phyloP scores from a whole-genome alignment of 2,888 invertebrate species.

The Drosophila siamana region DNA sequence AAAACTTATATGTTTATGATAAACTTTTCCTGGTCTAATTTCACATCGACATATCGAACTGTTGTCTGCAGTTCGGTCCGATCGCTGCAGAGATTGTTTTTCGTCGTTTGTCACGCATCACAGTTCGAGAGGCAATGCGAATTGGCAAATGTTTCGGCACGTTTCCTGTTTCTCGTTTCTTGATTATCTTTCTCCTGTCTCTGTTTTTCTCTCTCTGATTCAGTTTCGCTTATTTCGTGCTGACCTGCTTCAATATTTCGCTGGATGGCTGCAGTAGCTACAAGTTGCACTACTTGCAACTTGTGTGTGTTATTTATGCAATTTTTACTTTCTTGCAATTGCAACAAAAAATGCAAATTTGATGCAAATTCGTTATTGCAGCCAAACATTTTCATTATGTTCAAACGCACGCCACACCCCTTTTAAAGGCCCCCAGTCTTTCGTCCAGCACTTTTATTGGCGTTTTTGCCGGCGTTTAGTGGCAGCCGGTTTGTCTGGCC shows the following conservation, averaged over 20 bases:
- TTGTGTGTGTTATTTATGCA: slow-evolving; percentile 68
- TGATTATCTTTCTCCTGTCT: slow-evolving; percentile 18
- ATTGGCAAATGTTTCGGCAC: slow-evolving; percentile 53
- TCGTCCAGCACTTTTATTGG: slow-evolving; percentile 23
- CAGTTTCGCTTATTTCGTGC: slow-evolving; percentile 63
- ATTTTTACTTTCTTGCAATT: slow-evolving; percentile 76
- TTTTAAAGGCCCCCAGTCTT: neutral
- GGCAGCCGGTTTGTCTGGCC: slow-evolving; percentile 64
- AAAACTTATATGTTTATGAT: too few species aligned
- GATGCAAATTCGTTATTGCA: slow-evolving; percentile 60
- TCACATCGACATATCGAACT: too few species aligned
- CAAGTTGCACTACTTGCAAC: slow-evolving; percentile 14
- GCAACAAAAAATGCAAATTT: slow-evolving; percentile 47
- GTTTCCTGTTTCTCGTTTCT: slow-evolving; percentile 61
- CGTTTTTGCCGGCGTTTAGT: slow-evolving; percentile 27
- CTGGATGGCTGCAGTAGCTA: slow-evolving; percentile 1
- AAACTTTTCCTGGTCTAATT: too few species aligned
- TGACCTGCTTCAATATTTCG: slow-evolving; percentile 53
- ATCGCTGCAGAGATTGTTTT: slow-evolving; percentile 1
- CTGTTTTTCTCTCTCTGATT: neutral
- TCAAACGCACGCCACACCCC: slow-evolving; percentile 69
- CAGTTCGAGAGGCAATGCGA: slow-evolving; percentile 70
- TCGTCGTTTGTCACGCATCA: slow-evolving; percentile 37
- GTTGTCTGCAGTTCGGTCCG: neutral
- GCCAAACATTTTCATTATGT: slow-evolving; percentile 73